Conservation (phyloP, 2,888 invertebrate genomes). For the Ligdia adustata region DNA sequence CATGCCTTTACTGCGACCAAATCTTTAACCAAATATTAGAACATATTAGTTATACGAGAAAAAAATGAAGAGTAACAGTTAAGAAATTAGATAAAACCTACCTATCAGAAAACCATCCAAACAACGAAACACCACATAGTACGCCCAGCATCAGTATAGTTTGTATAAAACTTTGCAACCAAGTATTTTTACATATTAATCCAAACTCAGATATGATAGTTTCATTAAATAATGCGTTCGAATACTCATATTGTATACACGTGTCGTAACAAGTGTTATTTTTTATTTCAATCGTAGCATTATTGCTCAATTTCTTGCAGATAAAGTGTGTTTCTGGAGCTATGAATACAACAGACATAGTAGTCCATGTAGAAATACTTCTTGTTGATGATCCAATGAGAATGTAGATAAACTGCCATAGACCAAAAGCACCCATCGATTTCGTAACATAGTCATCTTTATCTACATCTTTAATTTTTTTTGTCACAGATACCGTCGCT, state of each 20-base stretch:
- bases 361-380: slow-evolving; percentile 50
- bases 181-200: slow-evolving; percentile 54
- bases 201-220: slow-evolving; percentile 54
- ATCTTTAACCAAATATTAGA: slow-evolving; percentile 45
- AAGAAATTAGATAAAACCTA: too few species aligned
- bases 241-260: slow-evolving; percentile 52
- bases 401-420: slow-evolving; percentile 51
- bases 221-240: slow-evolving; percentile 44
- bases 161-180: slow-evolving; percentile 60
- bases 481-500: slow-evolving; percentile 1
- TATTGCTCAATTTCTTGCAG: slow-evolving; percentile 46
- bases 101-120: slow-evolving; percentile 68
- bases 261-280: slow-evolving; percentile 54
- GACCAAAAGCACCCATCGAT: slow-evolving; percentile 57
- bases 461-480: slow-evolving; percentile 18
- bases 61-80: too few species aligned
- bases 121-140: slow-evolving; percentile 48
- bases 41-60: background rate
- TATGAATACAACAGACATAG: slow-evolving; percentile 51
- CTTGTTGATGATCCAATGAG: slow-evolving; percentile 40
- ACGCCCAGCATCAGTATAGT: slow-evolving; percentile 57
- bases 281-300: slow-evolving; percentile 34
- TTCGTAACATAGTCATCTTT: slow-evolving; percentile 57
- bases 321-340: slow-evolving; percentile 52
- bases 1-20: slow-evolving; percentile 82